Evolutionary conservation across 2,797 vertebrate genomes (phyloP).

Genomic region (Meda fulgida): DNA sequence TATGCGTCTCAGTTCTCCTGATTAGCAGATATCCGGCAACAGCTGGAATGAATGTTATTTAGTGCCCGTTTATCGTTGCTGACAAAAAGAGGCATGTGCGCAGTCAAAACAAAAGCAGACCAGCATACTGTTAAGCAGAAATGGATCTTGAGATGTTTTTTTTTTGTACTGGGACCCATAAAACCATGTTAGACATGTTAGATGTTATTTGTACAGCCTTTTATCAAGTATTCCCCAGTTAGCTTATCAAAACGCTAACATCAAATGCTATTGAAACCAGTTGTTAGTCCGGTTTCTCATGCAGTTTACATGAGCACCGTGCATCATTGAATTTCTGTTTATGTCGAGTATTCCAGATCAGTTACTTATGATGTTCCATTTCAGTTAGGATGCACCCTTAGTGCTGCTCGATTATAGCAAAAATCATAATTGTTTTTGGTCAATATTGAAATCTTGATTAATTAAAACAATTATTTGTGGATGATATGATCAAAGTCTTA

Average conservation of each 20-base stretch:
- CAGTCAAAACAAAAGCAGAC: constrained; percentile 3
- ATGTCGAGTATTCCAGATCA: not conserved
- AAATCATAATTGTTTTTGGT: too few species aligned
- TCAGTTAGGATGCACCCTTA: not conserved
- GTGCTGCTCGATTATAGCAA: too few species aligned
- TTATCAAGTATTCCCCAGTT: not conserved
- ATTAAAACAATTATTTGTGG: too few species aligned
- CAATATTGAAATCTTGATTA: too few species aligned
- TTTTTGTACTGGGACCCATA: not conserved
- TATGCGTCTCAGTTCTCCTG: not conserved
- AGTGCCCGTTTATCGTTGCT: not conserved
- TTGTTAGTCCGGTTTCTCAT: not conserved
- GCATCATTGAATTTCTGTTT: too few species aligned
- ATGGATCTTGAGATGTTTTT: not conserved
- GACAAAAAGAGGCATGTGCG: not conserved
- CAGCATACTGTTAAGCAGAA: not conserved
- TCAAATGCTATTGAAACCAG: not conserved
- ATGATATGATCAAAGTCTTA: too few species aligned
- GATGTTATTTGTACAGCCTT: not conserved
- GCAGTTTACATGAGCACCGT: not conserved
- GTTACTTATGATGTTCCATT: not conserved
- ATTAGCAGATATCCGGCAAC: constrained; percentile 10
- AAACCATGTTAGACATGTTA: not conserved
- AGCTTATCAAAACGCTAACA: not conserved
- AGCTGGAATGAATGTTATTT: constrained; percentile 15